These are phyloP conservation scores for Thecocarcelia acutangulata DNA, from an alignment of 2,888 invertebrate species.

Conservation along the genomic window DNA sequence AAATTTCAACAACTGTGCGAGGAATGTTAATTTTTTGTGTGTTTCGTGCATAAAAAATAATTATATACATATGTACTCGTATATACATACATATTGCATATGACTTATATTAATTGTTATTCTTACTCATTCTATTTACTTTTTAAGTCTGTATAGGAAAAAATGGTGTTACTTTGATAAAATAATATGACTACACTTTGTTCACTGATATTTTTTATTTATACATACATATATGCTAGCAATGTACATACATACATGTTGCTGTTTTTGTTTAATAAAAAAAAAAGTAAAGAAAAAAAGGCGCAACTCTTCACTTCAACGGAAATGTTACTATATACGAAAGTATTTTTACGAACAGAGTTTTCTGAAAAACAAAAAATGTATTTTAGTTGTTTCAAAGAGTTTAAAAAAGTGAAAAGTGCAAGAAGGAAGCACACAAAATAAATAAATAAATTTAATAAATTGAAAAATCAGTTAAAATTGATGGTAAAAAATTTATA, in stretches of 20 bases:
- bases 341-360: conserved; percentile 46
- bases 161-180: conserved; percentile 54
- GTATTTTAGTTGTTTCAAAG: conserved; percentile 54
- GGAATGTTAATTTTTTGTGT: neutral
- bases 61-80: conserved; percentile 5
- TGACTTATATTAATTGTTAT: conserved; percentile 55
- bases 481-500: conserved; percentile 11
- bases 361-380: conserved; percentile 57
- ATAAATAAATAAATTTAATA: conserved; percentile 27
- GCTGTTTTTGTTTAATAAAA: conserved; percentile 55
- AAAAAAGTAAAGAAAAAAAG: too few relatives aligned
- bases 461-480: conserved; percentile 14
- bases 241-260: conserved; percentile 10
- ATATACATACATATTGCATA: conserved; percentile 15
- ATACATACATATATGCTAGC: neutral
- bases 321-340: conserved; percentile 23
- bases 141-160: conserved; percentile 34
- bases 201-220: conserved; percentile 37
- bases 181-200: conserved; percentile 62
- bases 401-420: conserved; percentile 63
- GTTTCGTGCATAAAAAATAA: conserved; percentile 20
- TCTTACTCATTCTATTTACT: conserved; percentile 50
- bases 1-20: conserved; percentile 20
- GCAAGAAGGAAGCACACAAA: conserved; percentile 5
- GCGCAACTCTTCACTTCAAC: conserved; percentile 53